These are phyloP conservation scores for Montipora cactus DNA, from an alignment of 64 coral and sea anemone species.

Conservation along the genomic window DNA sequence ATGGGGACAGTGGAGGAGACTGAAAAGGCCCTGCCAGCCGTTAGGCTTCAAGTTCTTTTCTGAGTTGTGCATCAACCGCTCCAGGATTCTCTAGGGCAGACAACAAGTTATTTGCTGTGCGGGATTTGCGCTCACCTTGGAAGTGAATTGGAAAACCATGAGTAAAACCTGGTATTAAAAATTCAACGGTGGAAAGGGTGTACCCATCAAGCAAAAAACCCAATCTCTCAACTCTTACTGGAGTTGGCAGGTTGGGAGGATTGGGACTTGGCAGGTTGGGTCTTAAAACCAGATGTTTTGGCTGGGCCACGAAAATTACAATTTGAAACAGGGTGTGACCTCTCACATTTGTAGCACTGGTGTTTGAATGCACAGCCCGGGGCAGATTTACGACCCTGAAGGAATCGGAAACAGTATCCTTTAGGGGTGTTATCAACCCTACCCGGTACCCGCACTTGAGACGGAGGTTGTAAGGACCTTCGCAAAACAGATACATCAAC, in stretches of 20 bases:
- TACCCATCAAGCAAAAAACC: too few species aligned
- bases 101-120: not conserved
- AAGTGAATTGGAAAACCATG: not conserved
- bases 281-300: not conserved
- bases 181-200: too few species aligned
- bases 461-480: not conserved
- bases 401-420: slow-evolving; percentile 38
- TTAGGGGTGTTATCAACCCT: not conserved
- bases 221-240: too few species aligned
- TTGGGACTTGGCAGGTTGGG: too few species aligned
- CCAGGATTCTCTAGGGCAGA: slow-evolving; percentile 25
- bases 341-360: slow-evolving; percentile 21
- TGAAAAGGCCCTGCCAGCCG: slow-evolving; percentile 28
- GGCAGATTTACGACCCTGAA: not conserved
- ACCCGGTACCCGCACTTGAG: not conserved
- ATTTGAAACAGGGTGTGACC: not conserved
- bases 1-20: slow-evolving; percentile 34
- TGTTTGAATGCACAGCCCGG: slow-evolving; percentile 26
- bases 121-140: not conserved
- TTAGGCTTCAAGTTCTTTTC: slow-evolving; percentile 1
- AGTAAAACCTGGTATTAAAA: too few species aligned
- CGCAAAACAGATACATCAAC: too few species aligned
- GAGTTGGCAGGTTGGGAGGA: too few species aligned
- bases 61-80: slow-evolving; percentile 24
- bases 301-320: too few species aligned